Conservation (phyloP, 2,113 vertebrate genomes). For the Vimba vimba region DNA sequence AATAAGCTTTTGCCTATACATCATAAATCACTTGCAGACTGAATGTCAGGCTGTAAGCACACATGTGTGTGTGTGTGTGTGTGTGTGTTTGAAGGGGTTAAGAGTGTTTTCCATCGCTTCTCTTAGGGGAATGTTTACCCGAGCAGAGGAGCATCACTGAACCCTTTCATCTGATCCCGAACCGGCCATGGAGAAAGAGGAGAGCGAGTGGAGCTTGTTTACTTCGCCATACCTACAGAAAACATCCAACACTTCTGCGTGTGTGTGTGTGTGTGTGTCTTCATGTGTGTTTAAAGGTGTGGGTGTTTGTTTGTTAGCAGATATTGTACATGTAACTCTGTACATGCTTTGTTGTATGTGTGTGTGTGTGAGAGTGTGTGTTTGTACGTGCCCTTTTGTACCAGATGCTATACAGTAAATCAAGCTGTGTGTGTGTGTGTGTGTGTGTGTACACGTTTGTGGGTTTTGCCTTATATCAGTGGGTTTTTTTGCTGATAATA, state of each 20-base stretch:
- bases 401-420: constrained; percentile 36
- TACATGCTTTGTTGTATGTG: constrained; percentile 38
- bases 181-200: constrained; percentile 43
- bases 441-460: constrained; percentile 60
- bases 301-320: constrained; percentile 23
- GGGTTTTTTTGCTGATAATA: constrained; percentile 65
- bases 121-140: constrained; percentile 80
- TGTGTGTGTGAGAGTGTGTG: constrained; percentile 12
- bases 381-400: constrained; percentile 27
- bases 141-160: constrained; percentile 76
- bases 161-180: constrained; percentile 80
- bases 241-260: constrained; percentile 55
- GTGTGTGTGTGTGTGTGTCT: background rate
- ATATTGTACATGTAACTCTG: constrained; percentile 1
- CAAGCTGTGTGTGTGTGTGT: constrained; percentile 43
- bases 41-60: background rate
- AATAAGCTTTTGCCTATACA: background rate
- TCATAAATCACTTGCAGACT: background rate
- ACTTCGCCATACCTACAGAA: constrained; percentile 72
- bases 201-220: constrained; percentile 15
- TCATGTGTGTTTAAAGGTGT: constrained; percentile 34
- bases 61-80: background rate
- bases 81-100: background rate
- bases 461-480: constrained; percentile 39
- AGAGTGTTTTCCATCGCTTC: constrained; percentile 39